Conservation (phyloP, 1,140 invertebrate genomes). For the Argopecten irradians region DNA sequence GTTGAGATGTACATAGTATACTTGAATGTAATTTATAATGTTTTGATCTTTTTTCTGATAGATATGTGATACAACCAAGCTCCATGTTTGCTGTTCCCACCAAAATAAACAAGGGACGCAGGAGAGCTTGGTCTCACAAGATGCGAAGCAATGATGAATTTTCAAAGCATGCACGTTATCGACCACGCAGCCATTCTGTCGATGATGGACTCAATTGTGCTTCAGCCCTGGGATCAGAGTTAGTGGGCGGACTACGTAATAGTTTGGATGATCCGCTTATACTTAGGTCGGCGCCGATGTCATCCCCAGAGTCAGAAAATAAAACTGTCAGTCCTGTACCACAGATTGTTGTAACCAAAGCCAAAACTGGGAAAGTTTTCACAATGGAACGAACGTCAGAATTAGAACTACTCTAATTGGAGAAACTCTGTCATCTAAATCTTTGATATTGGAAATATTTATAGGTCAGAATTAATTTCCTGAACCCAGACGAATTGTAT, state of each 20-base stretch:
- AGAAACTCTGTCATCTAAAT: too few relatives aligned
- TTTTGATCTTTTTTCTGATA: conserved; percentile 42
- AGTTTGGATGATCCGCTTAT: not conserved
- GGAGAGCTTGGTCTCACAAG: conserved; percentile 32
- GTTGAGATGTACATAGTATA: too few relatives aligned
- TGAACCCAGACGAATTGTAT: too few relatives aligned
- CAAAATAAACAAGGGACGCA: conserved; percentile 45
- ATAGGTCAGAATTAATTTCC: too few relatives aligned
- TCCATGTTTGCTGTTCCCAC: conserved; percentile 69
- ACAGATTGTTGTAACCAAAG: not conserved
- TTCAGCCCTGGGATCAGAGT: not conserved
- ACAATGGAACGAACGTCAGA: not conserved
- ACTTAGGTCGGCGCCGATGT: not conserved
- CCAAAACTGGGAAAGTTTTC: not conserved
- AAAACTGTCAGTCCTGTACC: not conserved
- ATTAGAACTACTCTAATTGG: not conserved
- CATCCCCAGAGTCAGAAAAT: not conserved
- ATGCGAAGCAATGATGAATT: not conserved
- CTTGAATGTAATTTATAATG: too few relatives aligned
- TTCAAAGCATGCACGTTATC: not conserved
- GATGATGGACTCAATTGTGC: not conserved
- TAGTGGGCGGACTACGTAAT: not conserved
- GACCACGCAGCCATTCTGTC: not conserved
- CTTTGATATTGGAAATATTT: too few relatives aligned
- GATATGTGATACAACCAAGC: conserved; percentile 71